Percentiles rank a stretch among this genome's conserved stretches.
Evolutionary conservation across 92 coral and sea anemone species (phyloP).

Genomic region (Desmophyllum pertusum): DNA sequence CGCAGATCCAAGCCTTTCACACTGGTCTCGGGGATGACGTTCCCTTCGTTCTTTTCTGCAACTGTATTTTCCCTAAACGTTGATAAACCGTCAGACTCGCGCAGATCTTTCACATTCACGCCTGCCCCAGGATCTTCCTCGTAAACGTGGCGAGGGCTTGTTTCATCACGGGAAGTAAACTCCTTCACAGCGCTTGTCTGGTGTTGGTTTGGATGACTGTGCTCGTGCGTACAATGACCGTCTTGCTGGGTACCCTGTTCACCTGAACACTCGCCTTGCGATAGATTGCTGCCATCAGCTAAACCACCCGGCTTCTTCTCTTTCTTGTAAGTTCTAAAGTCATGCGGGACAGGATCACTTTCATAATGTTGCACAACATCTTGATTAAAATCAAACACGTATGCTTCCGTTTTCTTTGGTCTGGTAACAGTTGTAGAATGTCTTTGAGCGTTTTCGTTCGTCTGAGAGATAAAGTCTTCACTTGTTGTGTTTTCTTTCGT

Average conservation of each 20-base stretch:
- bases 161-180: neutral
- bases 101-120: neutral
- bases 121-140: neutral
- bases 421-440: slow-evolving; percentile 10
- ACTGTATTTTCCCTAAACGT: slow-evolving; percentile 47
- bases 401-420: slow-evolving; percentile 41
- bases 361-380: slow-evolving; percentile 24
- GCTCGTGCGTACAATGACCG: neutral
- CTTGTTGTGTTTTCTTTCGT: neutral
- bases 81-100: slow-evolving; percentile 47
- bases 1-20: neutral
- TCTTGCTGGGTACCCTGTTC: too few relatives aligned
- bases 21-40: neutral
- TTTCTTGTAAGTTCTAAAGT: slow-evolving; percentile 30
- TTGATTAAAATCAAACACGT: slow-evolving; percentile 67
- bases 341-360: neutral
- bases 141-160: neutral
- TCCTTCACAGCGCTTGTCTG: neutral
- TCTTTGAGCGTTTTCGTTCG: neutral
- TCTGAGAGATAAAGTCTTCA: neutral
- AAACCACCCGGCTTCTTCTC: neutral
- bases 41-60: slow-evolving; percentile 1
- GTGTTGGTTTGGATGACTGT: neutral
- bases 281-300: neutral
- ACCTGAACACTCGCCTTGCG: too few relatives aligned